Evolutionary conservation across 1,140 invertebrate genomes (phyloP).

Genomic region (Dreissena rostriformis): DNA sequence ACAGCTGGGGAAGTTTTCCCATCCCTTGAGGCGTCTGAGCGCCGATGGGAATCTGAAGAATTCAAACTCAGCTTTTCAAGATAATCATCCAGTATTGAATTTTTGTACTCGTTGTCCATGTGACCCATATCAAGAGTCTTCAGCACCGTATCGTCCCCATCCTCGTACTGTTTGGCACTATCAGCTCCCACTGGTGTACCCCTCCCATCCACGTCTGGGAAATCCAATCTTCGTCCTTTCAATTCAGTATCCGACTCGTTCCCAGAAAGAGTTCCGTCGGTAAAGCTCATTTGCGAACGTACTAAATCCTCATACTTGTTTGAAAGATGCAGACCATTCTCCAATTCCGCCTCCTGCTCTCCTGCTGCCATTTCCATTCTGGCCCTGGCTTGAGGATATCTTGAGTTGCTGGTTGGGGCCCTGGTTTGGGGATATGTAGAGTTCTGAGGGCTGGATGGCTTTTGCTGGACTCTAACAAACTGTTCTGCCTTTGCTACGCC

Average conservation of each 20-base stretch:
- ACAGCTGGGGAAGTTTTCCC: slow-evolving; percentile 20
- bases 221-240: slow-evolving; percentile 8
- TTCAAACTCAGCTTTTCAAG: slow-evolving; percentile 52
- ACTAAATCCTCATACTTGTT: slow-evolving; percentile 52
- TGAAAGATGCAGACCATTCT: slow-evolving; percentile 19
- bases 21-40: slow-evolving; percentile 6
- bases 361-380: slow-evolving; percentile 27
- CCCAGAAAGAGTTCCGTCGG: slow-evolving; percentile 12
- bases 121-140: slow-evolving; percentile 5
- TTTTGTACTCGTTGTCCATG: slow-evolving; percentile 19
- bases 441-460: background rate
- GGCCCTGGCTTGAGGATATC: slow-evolving; percentile 25
- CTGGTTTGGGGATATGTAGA: slow-evolving; percentile 22
- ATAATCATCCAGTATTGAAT: slow-evolving; percentile 60
- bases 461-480: slow-evolving; percentile 23
- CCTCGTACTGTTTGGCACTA: slow-evolving; percentile 59
- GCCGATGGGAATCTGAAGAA: slow-evolving; percentile 12
- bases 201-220: slow-evolving; percentile 41
- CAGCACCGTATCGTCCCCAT: slow-evolving; percentile 31
- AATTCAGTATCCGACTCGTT: slow-evolving; percentile 19
- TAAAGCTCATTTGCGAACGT: slow-evolving; percentile 38
- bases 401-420: background rate
- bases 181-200: slow-evolving; percentile 68
- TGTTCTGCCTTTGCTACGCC: slow-evolving; percentile 41
- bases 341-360: background rate